phyloP scores from a whole-genome alignment of 1,140 invertebrate species.

The Cyclina sinensis region DNA sequence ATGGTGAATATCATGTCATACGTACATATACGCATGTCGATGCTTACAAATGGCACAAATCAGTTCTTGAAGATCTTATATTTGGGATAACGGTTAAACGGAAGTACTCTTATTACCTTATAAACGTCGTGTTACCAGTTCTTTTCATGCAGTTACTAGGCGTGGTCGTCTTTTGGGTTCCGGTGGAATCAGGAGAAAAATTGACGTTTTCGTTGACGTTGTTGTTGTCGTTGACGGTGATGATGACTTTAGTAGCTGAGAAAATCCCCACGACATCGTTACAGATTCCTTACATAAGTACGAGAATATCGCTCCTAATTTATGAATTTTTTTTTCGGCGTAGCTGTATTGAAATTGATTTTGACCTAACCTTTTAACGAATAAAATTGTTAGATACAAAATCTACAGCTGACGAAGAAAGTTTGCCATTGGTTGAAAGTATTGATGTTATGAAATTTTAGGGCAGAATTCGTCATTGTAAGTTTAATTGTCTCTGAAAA shows the following conservation, averaged over 20 bases:
- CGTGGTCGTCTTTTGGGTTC: constrained; percentile 88
- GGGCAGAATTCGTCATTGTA: no score
- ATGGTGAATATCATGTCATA: constrained; percentile 12
- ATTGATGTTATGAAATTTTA: no score
- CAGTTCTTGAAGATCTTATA: neutral
- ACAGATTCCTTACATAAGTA: constrained; percentile 15
- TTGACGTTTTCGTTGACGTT: constrained; percentile 88
- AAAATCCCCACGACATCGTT: constrained; percentile 88
- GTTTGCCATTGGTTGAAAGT: no score
- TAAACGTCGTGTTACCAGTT: constrained; percentile 89
- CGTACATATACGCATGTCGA: neutral
- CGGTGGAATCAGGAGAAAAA: constrained; percentile 89
- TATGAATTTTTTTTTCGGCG: no score
- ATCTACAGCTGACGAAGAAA: no score
- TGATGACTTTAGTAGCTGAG: constrained; percentile 88
- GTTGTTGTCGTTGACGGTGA: constrained; percentile 88
- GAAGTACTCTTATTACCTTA: constrained; percentile 86
- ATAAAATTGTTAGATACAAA: no score
- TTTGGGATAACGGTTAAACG: constrained; percentile 81
- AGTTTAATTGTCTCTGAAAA: no score
- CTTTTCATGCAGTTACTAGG: constrained; percentile 88
- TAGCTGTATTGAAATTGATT: no score
- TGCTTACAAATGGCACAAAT: no score
- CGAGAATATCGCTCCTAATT: no score
- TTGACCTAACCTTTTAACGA: no score